Evolutionary conservation across 2,113 vertebrate genomes (phyloP), one percentile per base, ranked within the genome.

Genomic region (Anseranas semipalmata): DNA sequence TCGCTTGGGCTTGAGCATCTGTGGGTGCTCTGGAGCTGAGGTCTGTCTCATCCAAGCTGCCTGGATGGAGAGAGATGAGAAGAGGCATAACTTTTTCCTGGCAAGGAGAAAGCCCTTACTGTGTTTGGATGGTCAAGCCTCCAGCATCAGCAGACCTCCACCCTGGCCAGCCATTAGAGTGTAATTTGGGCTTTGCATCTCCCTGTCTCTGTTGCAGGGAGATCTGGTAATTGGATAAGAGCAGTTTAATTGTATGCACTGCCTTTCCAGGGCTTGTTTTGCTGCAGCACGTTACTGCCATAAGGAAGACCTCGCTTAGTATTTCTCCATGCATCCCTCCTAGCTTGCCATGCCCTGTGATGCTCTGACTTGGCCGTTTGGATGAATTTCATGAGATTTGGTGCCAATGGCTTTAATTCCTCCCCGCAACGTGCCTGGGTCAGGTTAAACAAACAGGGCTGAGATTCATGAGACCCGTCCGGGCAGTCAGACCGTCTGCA

Each of bases 211-310:
- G 58, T 41, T 27, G 59, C 71, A 32, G 68, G 46, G 80, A 75
- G 71, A 41, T 28, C 37, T 3, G 30, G 13, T 87, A 71, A 95
- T 85, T 3, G 43, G 83, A 87, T 84, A 33, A 87, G 46, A 43
- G 39, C 30, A 41, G 11, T 37, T 85, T 88, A 65, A 93, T 60
- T 83, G 74, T 45, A 15, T 32, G 0, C 19, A 1, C 22, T 67
- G 67, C 62, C 33, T 21, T 6, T 10, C 60, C 55, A n/a, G 85
- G 19, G 6, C 66, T 24, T 46, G 7, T 12, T 16, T 16, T 15
- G 56, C 68, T 2, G 35, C 37, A 28, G 10, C 10, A 3, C 9
- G 0, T 1, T 39, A 85, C 72, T 48, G 59, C 30, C 1, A 1
- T 6, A 3, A 39, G 43, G 75, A 27, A 39, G 10, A 71, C 33